phyloP scores from a whole-genome alignment of 2,113 vertebrate genomes.

The Hemicordylus capensis region DNA sequence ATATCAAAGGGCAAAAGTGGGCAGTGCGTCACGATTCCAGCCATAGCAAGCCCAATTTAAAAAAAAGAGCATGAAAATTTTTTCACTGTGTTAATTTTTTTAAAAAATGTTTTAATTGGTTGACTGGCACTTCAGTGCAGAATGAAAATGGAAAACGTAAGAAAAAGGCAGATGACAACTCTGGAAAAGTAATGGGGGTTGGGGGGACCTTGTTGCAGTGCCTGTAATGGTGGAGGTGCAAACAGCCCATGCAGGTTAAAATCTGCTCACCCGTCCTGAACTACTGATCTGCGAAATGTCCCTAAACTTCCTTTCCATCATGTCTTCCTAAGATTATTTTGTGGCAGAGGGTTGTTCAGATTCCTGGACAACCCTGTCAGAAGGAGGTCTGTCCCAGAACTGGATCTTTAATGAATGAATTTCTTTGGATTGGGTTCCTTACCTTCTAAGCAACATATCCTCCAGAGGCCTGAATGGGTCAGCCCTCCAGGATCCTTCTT shows the following conservation, averaged over 20 bases:
- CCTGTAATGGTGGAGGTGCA: background rate
- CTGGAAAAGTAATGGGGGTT: background rate
- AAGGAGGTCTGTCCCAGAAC: background rate
- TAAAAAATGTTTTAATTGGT: background rate
- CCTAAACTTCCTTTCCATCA: background rate
- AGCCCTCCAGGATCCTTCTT: conserved; percentile 91
- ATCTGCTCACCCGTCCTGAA: background rate
- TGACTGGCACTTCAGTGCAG: background rate
- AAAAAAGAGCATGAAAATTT: no score
- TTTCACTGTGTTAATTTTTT: background rate
- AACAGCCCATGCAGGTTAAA: no score
- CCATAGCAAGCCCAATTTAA: background rate
- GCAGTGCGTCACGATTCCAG: background rate
- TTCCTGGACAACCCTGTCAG: background rate
- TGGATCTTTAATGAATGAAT: background rate
- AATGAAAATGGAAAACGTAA: background rate
- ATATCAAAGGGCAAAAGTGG: background rate
- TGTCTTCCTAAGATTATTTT: background rate
- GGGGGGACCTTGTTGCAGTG: background rate
- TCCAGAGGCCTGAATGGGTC: conserved; percentile 93
- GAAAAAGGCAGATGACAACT: background rate
- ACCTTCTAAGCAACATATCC: conserved; percentile 96
- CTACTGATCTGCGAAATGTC: background rate
- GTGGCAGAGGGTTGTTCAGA: background rate
- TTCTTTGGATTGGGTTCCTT: conserved; percentile 33